phyloP scores from a whole-genome alignment of 2,797 vertebrate genomes.

The Catostomus latipinnis region DNA sequence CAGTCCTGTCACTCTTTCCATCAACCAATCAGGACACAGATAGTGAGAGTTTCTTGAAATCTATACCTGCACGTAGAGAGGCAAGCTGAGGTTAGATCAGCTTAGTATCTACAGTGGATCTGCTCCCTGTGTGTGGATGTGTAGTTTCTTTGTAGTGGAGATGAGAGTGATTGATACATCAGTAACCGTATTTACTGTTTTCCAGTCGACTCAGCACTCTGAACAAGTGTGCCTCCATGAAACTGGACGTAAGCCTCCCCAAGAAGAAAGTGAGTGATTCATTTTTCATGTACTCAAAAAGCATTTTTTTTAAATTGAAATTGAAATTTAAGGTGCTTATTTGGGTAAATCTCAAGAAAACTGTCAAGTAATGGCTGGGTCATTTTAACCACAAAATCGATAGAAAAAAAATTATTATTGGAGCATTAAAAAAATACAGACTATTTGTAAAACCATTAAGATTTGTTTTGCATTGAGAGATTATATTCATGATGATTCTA shows the following conservation, averaged over 20 bases:
- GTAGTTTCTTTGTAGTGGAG: constrained; percentile 31
- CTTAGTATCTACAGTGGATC: constrained; percentile 15
- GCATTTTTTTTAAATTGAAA: background rate
- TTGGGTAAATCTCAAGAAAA: background rate
- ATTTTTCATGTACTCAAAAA: background rate
- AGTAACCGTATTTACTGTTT: constrained; percentile 66
- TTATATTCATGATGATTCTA: too few species aligned
- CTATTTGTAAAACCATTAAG: too few species aligned
- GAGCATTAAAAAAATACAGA: background rate
- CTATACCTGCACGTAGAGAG: constrained; percentile 45
- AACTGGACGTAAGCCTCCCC: constrained; percentile 94
- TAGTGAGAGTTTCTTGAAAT: constrained; percentile 37
- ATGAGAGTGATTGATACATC: constrained; percentile 36
- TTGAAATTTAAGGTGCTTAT: background rate
- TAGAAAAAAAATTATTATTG: background rate
- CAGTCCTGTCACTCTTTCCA: background rate
- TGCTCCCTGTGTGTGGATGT: constrained; percentile 12
- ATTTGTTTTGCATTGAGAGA: background rate
- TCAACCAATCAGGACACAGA: constrained; percentile 39
- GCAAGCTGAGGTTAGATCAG: constrained; percentile 28
- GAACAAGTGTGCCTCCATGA: constrained; percentile 99
- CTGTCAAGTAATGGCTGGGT: too few species aligned
- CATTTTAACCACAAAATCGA: background rate
- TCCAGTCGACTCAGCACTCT: constrained; percentile 93
- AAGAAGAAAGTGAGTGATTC: constrained; percentile 90